Evolutionary conservation across 2,797 vertebrate genomes (phyloP).

Genomic region (Sebastes glaucus): DNA sequence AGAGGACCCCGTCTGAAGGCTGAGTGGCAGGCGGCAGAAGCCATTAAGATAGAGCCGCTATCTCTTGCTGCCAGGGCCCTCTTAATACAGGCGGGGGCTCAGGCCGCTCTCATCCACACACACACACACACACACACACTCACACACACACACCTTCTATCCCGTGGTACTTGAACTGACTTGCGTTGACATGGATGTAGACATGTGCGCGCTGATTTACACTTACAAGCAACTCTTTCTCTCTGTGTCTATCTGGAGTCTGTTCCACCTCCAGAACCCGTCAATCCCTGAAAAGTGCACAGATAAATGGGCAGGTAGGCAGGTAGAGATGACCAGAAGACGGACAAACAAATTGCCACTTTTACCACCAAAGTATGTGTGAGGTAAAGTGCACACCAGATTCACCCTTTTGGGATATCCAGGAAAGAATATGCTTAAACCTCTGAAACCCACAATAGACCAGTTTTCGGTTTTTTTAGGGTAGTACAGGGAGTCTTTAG

Average conservation of each 20-base stretch:
- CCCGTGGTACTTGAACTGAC: slow-evolving; percentile 49
- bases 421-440: not conserved
- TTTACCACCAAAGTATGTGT: not conserved
- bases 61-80: slow-evolving; percentile 76
- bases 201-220: slow-evolving; percentile 56
- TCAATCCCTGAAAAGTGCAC: slow-evolving; percentile 25
- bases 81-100: slow-evolving; percentile 68
- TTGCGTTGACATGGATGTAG: slow-evolving; percentile 45
- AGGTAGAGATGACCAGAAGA: slow-evolving; percentile 22
- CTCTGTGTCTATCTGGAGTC: slow-evolving; percentile 17
- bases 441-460: too few species aligned
- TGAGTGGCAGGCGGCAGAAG: slow-evolving; percentile 81
- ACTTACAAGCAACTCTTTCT: slow-evolving; percentile 43
- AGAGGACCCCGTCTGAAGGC: slow-evolving; percentile 76
- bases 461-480: too few species aligned
- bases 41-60: slow-evolving; percentile 84
- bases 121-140: slow-evolving; percentile 10
- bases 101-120: slow-evolving; percentile 43
- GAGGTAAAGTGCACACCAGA: not conserved
- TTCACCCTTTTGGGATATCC: not conserved
- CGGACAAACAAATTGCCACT: slow-evolving; percentile 32
- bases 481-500: too few species aligned
- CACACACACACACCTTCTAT: slow-evolving; percentile 37
- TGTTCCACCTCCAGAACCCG: slow-evolving; percentile 23
- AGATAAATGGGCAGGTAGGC: slow-evolving; percentile 46